phyloP scores from a whole-genome alignment of 2,113 vertebrate genomes.

The Sceloporus undulatus region DNA sequence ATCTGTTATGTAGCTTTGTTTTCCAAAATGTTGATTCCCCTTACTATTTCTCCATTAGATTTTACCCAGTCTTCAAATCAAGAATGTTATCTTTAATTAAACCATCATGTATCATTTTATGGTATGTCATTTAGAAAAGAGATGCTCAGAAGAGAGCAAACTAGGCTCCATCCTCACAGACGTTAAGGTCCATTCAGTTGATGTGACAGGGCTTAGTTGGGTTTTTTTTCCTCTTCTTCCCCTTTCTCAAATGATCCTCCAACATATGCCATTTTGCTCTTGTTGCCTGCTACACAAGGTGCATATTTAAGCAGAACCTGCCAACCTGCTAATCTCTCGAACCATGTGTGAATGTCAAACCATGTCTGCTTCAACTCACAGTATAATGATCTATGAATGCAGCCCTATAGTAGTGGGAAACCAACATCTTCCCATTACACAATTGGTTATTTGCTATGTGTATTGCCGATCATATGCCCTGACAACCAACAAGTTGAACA shows the following conservation, averaged over 20 bases:
- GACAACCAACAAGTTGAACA: no score
- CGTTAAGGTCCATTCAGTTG: neutral
- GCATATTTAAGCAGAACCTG: neutral
- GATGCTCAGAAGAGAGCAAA: neutral
- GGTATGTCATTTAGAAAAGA: neutral
- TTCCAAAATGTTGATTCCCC: neutral
- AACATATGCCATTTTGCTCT: neutral
- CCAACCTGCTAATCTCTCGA: neutral
- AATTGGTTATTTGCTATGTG: no score
- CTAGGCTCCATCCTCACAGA: neutral
- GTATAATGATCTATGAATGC: neutral
- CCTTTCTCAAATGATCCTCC: neutral
- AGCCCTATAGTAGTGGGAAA: neutral
- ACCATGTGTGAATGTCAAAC: neutral
- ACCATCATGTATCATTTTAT: neutral
- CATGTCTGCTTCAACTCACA: neutral
- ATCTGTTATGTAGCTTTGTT: neutral
- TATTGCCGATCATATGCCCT: no score
- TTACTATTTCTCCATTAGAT: neutral
- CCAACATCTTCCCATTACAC: no score
- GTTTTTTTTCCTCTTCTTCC: neutral
- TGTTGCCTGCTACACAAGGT: neutral
- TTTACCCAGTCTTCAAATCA: neutral
- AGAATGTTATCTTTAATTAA: neutral
- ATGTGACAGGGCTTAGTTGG: neutral